phyloP scores from a whole-genome alignment of 2,888 invertebrate species.

The Cephus pulcher region DNA sequence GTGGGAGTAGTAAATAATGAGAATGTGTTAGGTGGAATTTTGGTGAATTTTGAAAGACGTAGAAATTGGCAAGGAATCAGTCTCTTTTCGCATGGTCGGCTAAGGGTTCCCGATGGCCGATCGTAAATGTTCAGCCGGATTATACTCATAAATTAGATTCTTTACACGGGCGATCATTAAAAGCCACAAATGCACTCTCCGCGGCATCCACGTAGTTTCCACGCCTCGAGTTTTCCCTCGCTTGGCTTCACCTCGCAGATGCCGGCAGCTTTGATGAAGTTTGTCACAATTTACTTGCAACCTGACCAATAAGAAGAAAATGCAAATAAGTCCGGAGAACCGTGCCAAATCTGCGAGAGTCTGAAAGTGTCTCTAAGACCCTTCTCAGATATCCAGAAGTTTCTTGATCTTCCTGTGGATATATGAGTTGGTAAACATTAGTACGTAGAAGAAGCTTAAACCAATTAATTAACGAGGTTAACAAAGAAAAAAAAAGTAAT shows the following conservation, averaged over 20 bases:
- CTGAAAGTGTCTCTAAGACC: not conserved
- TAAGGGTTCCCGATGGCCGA: not conserved
- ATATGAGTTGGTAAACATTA: not conserved
- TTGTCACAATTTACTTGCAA: constrained; percentile 10
- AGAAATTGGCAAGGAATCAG: not conserved
- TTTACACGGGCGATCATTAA: constrained; percentile 32
- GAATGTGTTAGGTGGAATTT: not conserved
- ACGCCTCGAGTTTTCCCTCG: not conserved
- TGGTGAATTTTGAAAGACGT: not conserved
- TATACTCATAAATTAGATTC: constrained; percentile 50
- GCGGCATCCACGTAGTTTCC: not conserved
- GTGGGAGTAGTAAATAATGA: not conserved
- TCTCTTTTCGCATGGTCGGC: not conserved
- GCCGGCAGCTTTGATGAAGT: constrained; percentile 16
- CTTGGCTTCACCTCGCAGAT: not conserved
- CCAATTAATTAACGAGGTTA: not conserved
- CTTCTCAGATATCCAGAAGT: not conserved
- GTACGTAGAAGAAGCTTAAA: not conserved
- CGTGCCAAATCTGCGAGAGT: not conserved
- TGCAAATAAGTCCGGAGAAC: not conserved
- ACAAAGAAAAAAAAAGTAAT: not conserved
- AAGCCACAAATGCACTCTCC: not conserved
- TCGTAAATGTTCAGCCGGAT: not conserved
- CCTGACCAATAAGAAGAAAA: constrained; percentile 1
- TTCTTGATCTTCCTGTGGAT: not conserved